These are phyloP conservation scores for Pammene fasciana DNA, from an alignment of 2,888 invertebrate species.

Conservation along the genomic window DNA sequence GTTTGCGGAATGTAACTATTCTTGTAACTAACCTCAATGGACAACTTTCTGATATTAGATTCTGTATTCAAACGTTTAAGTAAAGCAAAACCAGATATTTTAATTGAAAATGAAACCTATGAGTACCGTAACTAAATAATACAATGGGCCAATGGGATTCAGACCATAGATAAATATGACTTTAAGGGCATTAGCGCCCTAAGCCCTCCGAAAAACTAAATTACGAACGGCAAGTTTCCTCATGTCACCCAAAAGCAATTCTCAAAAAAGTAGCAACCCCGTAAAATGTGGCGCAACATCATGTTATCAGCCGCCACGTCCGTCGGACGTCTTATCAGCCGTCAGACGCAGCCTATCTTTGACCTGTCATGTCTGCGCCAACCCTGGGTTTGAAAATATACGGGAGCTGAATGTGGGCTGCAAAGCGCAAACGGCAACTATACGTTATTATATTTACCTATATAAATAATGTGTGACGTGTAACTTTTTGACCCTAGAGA, in stretches of 20 bases:
- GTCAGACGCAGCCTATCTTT: constrained; percentile 48
- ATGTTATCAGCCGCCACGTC: constrained; percentile 38
- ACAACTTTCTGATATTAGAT: constrained; percentile 3
- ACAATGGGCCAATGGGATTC: too few species aligned
- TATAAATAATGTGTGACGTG: neutral
- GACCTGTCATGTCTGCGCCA: constrained; percentile 46
- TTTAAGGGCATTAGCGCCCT: too few species aligned
- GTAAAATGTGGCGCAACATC: constrained; percentile 26
- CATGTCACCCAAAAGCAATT: constrained; percentile 11
- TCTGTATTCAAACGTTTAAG: neutral
- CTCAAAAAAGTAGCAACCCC: constrained; percentile 16
- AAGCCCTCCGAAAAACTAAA: too few species aligned
- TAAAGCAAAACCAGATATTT: too few species aligned
- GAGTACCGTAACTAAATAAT: too few species aligned
- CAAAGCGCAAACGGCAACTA: too few species aligned
- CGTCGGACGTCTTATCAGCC: constrained; percentile 44
- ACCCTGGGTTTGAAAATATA: constrained; percentile 35
- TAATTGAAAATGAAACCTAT: too few species aligned
- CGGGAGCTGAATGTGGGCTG: constrained; percentile 1
- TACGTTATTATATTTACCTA: neutral
- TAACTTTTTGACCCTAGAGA: neutral
- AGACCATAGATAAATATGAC: too few species aligned
- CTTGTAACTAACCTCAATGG: neutral
- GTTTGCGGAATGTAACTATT: constrained; percentile 10
- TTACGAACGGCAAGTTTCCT: too few species aligned